phyloP scores from a whole-genome alignment of 2,797 vertebrate genomes.

The Synaphobranchus kaupii region DNA sequence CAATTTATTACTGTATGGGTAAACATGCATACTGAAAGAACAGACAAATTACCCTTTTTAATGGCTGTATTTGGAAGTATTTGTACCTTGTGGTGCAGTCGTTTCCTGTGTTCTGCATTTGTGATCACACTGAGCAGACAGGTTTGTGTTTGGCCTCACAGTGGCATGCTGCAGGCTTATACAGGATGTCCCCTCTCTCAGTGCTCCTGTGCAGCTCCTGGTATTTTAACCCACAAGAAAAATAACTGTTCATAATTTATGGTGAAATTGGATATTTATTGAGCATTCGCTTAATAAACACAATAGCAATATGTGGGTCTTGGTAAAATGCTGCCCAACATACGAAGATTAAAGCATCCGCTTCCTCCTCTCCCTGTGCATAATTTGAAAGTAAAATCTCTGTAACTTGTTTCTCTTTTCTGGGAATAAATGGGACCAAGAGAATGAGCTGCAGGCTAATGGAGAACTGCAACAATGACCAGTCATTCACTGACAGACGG shows the following conservation, averaged over 20 bases:
- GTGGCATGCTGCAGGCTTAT: background rate
- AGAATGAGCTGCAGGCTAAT: slow-evolving; percentile 36
- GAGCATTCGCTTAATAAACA: background rate
- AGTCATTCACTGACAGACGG: slow-evolving; percentile 56
- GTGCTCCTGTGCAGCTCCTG: background rate
- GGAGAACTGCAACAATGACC: slow-evolving; percentile 39
- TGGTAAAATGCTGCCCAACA: background rate
- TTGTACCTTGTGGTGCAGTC: background rate
- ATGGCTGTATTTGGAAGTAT: background rate
- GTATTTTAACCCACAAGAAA: background rate
- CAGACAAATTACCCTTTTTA: background rate
- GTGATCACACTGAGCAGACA: background rate
- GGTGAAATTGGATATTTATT: background rate
- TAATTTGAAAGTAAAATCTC: slow-evolving; percentile 64
- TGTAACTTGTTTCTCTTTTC: slow-evolving; percentile 79
- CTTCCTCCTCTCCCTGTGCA: background rate
- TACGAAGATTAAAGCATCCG: background rate
- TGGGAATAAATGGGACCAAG: slow-evolving; percentile 17
- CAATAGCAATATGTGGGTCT: background rate
- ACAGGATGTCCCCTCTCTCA: background rate
- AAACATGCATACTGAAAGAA: background rate
- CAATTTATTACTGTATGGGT: background rate
- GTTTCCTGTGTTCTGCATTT: background rate
- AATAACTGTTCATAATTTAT: background rate
- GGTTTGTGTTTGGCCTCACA: background rate